A percentile compares a stretch with the other conserved stretches of the same genome.
Evolutionary conservation across 2,888 invertebrate genomes (phyloP).

Genomic region (Melanostoma mellinum): DNA sequence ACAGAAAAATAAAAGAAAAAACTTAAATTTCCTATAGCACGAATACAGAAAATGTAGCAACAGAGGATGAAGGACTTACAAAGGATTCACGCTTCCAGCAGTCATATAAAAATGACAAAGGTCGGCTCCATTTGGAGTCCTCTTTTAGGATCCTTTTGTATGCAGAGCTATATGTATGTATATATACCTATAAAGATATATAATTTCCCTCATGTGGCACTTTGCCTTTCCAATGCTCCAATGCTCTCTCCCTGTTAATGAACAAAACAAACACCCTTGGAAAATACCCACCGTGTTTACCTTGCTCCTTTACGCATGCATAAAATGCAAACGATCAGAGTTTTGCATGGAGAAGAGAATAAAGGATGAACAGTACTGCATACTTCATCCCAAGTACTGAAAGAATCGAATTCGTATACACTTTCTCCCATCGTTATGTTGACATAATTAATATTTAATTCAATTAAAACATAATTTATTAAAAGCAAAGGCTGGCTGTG

Average conservation of each 20-base stretch:
- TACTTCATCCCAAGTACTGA: slow-evolving; percentile 22
- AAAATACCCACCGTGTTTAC: slow-evolving; percentile 34
- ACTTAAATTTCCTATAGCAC: slow-evolving; percentile 40
- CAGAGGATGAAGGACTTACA: slow-evolving; percentile 16
- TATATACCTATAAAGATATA: background rate
- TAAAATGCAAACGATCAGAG: slow-evolving; percentile 53
- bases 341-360: slow-evolving; percentile 26
- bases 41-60: slow-evolving; percentile 5
- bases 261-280: slow-evolving; percentile 63
- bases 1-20: slow-evolving; percentile 11
- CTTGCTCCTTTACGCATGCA: slow-evolving; percentile 54
- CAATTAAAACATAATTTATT: slow-evolving; percentile 70
- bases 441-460: slow-evolving; percentile 72
- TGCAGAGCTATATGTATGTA: background rate
- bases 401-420: slow-evolving; percentile 64
- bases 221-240: slow-evolving; percentile 43
- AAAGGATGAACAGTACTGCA: slow-evolving; percentile 31
- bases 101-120: slow-evolving; percentile 51
- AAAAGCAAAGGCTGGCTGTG: slow-evolving; percentile 29
- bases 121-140: slow-evolving; percentile 47
- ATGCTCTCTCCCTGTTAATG: slow-evolving; percentile 55
- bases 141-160: background rate
- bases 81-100: slow-evolving; percentile 11
- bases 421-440: slow-evolving; percentile 62
- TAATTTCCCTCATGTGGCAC: slow-evolving; percentile 30